Percentiles rank a stretch among this genome's conserved stretches.
These are phyloP conservation scores for Borostomias antarcticus DNA, from an alignment of 2,797 vertebrate genomes.

Conservation along the genomic window DNA sequence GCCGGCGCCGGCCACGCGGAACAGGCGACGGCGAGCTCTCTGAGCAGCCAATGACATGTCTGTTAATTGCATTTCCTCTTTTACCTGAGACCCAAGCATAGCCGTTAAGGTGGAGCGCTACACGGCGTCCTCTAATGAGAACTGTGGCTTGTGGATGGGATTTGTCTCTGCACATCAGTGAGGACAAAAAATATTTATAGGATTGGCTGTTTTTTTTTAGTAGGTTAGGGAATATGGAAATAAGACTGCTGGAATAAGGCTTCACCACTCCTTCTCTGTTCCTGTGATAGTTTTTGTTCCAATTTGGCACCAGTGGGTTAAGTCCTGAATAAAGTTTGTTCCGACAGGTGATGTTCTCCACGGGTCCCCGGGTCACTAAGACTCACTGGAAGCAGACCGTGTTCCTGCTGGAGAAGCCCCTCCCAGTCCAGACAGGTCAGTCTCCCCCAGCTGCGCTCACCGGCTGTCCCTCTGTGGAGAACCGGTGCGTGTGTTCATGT, in stretches of 20 bases:
- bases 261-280: not conserved
- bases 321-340: not conserved
- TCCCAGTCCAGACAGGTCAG: constrained; percentile 85
- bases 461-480: too few relatives aligned
- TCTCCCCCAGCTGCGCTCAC: too few relatives aligned
- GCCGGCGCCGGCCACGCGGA: constrained; percentile 59
- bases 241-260: not conserved
- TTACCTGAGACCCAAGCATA: constrained; percentile 38
- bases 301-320: not conserved
- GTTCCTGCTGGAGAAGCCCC: constrained; percentile 88
- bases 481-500: too few relatives aligned
- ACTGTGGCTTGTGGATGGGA: not conserved
- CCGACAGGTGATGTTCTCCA: constrained; percentile 89
- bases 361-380: constrained; percentile 83
- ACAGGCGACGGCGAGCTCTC: constrained; percentile 56
- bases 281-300: constrained; percentile 4
- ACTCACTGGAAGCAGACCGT: constrained; percentile 97
- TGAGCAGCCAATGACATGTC: constrained; percentile 42
- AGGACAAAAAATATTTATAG: not conserved
- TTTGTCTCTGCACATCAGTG: too few relatives aligned
- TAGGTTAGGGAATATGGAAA: not conserved
- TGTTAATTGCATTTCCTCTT: constrained; percentile 54
- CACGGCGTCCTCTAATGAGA: constrained; percentile 23
- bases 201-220: not conserved
- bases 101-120: constrained; percentile 29